These are phyloP conservation scores for Cyphomyrus plagiostoma DNA, from an alignment of 2,113 vertebrate genomes.

Conservation along the genomic window DNA sequence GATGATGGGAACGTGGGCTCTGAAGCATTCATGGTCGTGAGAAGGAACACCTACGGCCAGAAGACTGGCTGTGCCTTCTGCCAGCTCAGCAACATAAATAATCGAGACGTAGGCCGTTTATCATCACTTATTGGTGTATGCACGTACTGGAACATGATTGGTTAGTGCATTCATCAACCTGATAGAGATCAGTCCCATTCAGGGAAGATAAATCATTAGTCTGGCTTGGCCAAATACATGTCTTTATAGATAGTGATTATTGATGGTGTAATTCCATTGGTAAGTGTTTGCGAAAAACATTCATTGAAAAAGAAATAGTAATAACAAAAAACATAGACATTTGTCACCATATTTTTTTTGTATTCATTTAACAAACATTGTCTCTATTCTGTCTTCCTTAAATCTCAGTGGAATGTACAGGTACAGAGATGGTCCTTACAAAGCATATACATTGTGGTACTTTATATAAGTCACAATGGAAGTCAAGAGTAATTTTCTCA, in stretches of 20 bases:
- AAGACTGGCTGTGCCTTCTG: conserved; percentile 18
- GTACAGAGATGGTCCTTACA: not conserved
- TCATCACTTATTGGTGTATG: conserved; percentile 95
- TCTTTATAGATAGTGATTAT: conserved; percentile 98
- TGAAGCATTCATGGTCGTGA: not conserved
- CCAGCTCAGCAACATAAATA: conserved; percentile 71
- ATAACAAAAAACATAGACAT: conserved; percentile 10
- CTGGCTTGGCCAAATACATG: conserved; percentile 80
- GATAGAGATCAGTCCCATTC: conserved; percentile 94
- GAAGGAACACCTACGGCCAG: conserved; percentile 3
- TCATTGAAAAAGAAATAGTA: conserved; percentile 38
- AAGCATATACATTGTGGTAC: not conserved
- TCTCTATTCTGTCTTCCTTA: conserved; percentile 10
- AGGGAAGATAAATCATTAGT: conserved; percentile 97
- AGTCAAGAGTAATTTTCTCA: not conserved
- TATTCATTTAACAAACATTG: not conserved
- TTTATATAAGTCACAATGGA: not conserved
- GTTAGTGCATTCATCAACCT: conserved; percentile 98
- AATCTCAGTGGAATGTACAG: conserved; percentile 13
- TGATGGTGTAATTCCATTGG: conserved; percentile 91
- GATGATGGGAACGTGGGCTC: conserved; percentile 8
- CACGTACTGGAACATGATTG: conserved; percentile 95
- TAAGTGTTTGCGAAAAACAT: conserved; percentile 73
- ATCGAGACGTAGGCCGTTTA: conserved; percentile 78
- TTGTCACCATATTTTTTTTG: conserved; percentile 3